Percentiles rank a stretch among this genome's conserved stretches.
Conservation (phyloP, 2,113 vertebrate species). For the Phylloscopus trochilus region DNA sequence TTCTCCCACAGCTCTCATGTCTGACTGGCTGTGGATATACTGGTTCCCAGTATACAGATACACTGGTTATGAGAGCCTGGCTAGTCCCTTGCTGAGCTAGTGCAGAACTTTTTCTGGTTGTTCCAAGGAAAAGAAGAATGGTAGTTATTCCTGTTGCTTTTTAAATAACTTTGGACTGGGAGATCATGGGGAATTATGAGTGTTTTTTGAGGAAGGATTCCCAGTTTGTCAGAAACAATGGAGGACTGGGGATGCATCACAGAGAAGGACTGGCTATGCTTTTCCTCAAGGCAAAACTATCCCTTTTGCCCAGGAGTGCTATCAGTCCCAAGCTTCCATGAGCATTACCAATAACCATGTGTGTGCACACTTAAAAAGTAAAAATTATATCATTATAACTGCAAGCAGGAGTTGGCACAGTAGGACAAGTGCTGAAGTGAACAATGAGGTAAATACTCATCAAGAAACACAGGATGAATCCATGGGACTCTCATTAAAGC, state of each 20-base stretch:
- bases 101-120: neutral
- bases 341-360: neutral
- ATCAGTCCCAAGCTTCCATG: neutral
- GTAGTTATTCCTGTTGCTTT: neutral
- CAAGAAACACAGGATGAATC: constrained; percentile 50
- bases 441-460: constrained; percentile 65
- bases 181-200: neutral
- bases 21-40: neutral
- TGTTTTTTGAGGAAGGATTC: neutral
- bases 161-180: neutral
- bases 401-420: constrained; percentile 66
- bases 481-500: constrained; percentile 54
- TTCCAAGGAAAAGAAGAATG: neutral
- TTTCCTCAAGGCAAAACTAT: neutral
- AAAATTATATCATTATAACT: constrained; percentile 55
- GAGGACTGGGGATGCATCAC: neutral
- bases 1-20: neutral
- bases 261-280: neutral
- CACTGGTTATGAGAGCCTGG: neutral
- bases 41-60: neutral
- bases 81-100: neutral
- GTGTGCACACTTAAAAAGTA: constrained; percentile 19
- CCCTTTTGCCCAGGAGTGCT: neutral
- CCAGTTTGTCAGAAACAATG: neutral
- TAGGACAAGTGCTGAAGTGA: constrained; percentile 5